Conservation (phyloP, 2,113 vertebrate species). For the Galbula dea region DNA sequence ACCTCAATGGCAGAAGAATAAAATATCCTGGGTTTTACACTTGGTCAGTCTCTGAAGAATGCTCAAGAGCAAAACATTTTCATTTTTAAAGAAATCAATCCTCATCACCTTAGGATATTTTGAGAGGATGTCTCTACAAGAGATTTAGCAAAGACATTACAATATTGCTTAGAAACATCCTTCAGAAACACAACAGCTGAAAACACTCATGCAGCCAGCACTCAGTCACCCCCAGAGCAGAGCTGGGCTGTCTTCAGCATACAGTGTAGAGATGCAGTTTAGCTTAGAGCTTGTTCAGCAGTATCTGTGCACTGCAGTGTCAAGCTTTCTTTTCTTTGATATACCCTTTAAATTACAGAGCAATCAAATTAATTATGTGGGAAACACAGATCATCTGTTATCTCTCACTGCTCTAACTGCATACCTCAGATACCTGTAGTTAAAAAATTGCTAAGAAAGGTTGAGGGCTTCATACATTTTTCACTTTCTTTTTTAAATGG, state of each 20-base stretch:
- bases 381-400: neutral
- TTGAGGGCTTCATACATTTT: neutral
- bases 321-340: slow-evolving; percentile 14
- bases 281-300: neutral
- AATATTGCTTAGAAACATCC: neutral
- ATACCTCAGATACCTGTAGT: neutral
- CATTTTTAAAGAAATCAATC: neutral
- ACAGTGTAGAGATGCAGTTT: neutral
- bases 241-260: neutral
- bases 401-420: neutral
- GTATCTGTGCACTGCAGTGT: neutral
- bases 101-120: neutral
- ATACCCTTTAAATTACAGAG: slow-evolving; percentile 21
- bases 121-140: neutral
- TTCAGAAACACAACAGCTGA: neutral
- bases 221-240: neutral
- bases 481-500: neutral
- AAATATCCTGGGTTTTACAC: neutral
- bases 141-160: neutral
- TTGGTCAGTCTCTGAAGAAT: neutral
- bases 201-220: neutral
- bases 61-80: neutral
- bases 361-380: neutral
- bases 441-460: neutral
- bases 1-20: neutral